phyloP scores from a whole-genome alignment of 2,888 invertebrate genomes.

The Thereva unica region DNA sequence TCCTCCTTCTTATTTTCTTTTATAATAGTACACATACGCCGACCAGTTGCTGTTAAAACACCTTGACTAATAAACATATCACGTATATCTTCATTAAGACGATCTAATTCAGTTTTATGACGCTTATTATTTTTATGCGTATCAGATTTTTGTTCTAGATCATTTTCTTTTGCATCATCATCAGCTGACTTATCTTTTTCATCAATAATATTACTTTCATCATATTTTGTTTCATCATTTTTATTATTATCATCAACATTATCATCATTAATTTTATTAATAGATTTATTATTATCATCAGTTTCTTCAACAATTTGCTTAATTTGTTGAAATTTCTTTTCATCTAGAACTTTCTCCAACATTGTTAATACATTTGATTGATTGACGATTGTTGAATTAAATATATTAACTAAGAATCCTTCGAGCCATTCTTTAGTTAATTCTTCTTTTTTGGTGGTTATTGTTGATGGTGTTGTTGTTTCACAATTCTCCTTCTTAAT shows the following conservation, averaged over 20 bases:
- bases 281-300: conserved; percentile 28
- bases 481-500: conserved; percentile 23
- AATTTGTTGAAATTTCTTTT: conserved; percentile 47
- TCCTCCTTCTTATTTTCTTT: conserved; percentile 48
- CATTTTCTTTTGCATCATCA: background rate
- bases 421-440: conserved; percentile 45
- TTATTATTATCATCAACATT: background rate
- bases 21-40: conserved; percentile 61
- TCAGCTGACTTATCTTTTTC: background rate
- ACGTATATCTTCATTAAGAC: conserved; percentile 67
- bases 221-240: conserved; percentile 43
- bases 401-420: conserved; percentile 47
- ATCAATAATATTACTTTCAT: background rate
- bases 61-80: conserved; percentile 67
- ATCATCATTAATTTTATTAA: conserved; percentile 14
- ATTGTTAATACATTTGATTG: conserved; percentile 46
- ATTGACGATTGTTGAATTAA: conserved; percentile 46
- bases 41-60: conserved; percentile 65
- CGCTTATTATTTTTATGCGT: conserved; percentile 20
- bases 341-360: conserved; percentile 48
- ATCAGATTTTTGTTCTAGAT: background rate
- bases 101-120: conserved; percentile 61
- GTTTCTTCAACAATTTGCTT: conserved; percentile 45
- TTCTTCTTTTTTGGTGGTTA: conserved; percentile 36
- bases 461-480: too few species aligned